Conservation (phyloP, 1,140 invertebrate species). For the Drosophila pseudoobscura region DNA sequence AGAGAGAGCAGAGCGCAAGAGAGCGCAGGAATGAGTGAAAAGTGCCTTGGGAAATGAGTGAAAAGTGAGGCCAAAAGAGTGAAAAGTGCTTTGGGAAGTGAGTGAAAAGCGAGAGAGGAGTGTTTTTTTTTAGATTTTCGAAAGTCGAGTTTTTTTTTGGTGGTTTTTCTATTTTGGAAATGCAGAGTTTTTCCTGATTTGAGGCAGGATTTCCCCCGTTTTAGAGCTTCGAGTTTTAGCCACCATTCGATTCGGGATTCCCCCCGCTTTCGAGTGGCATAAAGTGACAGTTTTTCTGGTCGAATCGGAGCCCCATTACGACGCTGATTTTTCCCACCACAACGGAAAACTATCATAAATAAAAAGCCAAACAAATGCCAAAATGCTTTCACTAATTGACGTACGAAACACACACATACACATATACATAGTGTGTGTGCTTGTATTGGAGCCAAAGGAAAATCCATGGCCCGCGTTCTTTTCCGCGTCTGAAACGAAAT, state of each 20-base stretch:
- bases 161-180: background rate
- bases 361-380: constrained; percentile 29
- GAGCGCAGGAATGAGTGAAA: constrained; percentile 25
- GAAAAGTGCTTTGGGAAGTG: constrained; percentile 25
- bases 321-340: background rate
- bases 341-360: constrained; percentile 52
- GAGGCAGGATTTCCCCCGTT: too few relatives aligned
- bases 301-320: too few relatives aligned
- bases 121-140: too few relatives aligned
- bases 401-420: constrained; percentile 44
- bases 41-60: constrained; percentile 19
- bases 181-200: too few relatives aligned
- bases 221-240: too few relatives aligned
- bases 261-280: constrained; percentile 14
- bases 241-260: background rate
- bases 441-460: constrained; percentile 34
- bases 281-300: too few relatives aligned
- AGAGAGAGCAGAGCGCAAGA: background rate
- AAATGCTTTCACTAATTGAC: constrained; percentile 60
- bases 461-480: constrained; percentile 29
- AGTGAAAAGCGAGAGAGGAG: constrained; percentile 4
- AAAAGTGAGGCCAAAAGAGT: constrained; percentile 11
- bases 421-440: too few relatives aligned
- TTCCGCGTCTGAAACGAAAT: constrained; percentile 57
- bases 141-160: too few relatives aligned